These are phyloP conservation scores for Drosophila persimilis DNA, from an alignment of 1,140 invertebrate genomes.

Conservation along the genomic window DNA sequence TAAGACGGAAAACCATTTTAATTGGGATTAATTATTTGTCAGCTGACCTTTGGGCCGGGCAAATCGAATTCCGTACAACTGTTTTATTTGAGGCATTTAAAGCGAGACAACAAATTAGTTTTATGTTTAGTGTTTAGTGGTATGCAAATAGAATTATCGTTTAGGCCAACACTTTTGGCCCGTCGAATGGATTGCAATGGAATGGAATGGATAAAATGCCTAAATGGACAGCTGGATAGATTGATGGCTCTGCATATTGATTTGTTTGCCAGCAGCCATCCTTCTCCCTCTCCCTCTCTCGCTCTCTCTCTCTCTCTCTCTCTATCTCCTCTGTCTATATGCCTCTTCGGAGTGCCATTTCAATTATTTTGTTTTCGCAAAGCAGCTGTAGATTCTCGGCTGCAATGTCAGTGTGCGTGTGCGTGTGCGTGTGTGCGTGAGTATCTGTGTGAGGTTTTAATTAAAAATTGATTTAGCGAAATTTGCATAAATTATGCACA, in stretches of 20 bases:
- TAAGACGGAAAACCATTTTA: conserved; percentile 22
- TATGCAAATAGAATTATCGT: conserved; percentile 69
- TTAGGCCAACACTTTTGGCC: conserved; percentile 44
- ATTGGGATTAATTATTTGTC: conserved; percentile 44
- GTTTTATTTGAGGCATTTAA: conserved; percentile 22
- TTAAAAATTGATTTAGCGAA: conserved; percentile 80
- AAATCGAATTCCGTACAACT: no score
- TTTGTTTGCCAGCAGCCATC: conserved; percentile 57
- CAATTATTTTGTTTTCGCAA: conserved; percentile 54
- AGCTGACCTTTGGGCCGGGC: conserved; percentile 15
- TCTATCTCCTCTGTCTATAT: conserved; percentile 1
- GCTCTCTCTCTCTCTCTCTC: conserved; percentile 8
- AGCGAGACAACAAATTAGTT: conserved; percentile 55
- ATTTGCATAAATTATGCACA: conserved; percentile 80
- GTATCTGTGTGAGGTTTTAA: conserved; percentile 66
- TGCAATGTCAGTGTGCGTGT: background rate
- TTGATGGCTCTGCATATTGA: conserved; percentile 61
- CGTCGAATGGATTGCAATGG: conserved; percentile 32
- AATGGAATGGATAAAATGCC: conserved; percentile 41
- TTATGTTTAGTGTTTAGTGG: conserved; percentile 60
- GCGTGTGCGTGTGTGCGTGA: conserved; percentile 4
- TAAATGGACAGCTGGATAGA: conserved; percentile 44
- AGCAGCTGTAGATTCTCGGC: conserved; percentile 17
- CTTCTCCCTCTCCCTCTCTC: background rate
- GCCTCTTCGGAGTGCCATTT: conserved; percentile 25